Evolutionary conservation across 2,888 invertebrate species (phyloP).

Genomic region (Didymodactylos carnosus): DNA sequence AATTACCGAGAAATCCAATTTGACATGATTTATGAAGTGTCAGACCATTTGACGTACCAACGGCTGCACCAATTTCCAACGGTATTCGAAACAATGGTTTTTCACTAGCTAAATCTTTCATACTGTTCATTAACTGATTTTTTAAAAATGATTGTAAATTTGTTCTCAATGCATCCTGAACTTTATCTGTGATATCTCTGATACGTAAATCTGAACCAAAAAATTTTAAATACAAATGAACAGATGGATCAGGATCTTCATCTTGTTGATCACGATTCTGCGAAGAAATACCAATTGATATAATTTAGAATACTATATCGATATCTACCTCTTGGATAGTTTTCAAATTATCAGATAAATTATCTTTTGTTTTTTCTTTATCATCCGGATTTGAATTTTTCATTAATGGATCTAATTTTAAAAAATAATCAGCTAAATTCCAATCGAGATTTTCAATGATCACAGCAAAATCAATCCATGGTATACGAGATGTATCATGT

Average conservation of each 20-base stretch:
- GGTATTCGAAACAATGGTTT: background rate
- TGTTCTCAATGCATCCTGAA: background rate
- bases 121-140: background rate
- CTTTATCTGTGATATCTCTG: background rate
- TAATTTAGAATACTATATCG: background rate
- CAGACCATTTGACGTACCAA: background rate
- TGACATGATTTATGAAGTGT: background rate
- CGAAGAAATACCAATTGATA: background rate
- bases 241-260: background rate
- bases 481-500: background rate
- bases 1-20: background rate
- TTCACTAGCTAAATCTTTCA: background rate
- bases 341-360: background rate
- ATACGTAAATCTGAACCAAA: background rate
- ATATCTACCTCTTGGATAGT: background rate
- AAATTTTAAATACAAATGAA: background rate
- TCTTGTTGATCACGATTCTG: background rate
- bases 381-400: background rate
- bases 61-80: background rate
- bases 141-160: background rate
- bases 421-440: background rate
- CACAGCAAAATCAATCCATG: background rate
- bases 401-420: background rate
- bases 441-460: background rate
- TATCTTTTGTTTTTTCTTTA: background rate